Evolutionary conservation across 2,888 invertebrate genomes (phyloP), one percentile per base, ranked within the genome.

Genomic region (Thera obeliscata): DNA sequence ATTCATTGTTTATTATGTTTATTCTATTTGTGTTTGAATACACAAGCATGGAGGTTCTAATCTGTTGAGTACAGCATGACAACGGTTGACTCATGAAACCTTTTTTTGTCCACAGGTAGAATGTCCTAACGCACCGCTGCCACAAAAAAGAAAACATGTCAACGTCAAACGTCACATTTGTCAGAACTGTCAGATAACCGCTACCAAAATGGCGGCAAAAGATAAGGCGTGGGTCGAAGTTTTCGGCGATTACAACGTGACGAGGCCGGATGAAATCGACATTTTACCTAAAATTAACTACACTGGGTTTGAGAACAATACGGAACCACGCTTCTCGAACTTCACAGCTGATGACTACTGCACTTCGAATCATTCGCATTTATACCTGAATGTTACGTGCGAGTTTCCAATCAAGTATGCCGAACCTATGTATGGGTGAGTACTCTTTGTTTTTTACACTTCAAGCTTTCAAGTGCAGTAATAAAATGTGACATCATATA

Each of bases 341-440:
- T 92, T 91, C 49, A 83, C 88, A 0, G 78, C 85, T 0, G 90
- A 90, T 48, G 92, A 93, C 70, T 93, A 84, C 67, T 93, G 93
- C 69, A 77, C 84, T 3, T 91, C 92, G 1, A 92, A 93, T 56
- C 78, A 87, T 64, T 90, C 92, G 0, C 92, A 91, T 61, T 84
- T 86, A 0, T 94, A 94, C 77, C 81, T 96, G 69, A 96, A 96
- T 81, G 95, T 96, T 0, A 96, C 96, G 0, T 94, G 94, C 69
- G 95, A 96, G 77, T 94, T 95, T 77, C 96, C 91, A 0, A 94
- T 96, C 67, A 91, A 93, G 62, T 95, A 96, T 86, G 96, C 96
- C 0, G 94, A 95, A 66, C 96, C 96, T 38, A 94, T 97, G 87
- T 96, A 96, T 86, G 97, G 97, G 74, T 91, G 71, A 86, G 89